Evolutionary conservation across 2,113 vertebrate species (phyloP).

Genomic region (Paralichthys olivaceus): DNA sequence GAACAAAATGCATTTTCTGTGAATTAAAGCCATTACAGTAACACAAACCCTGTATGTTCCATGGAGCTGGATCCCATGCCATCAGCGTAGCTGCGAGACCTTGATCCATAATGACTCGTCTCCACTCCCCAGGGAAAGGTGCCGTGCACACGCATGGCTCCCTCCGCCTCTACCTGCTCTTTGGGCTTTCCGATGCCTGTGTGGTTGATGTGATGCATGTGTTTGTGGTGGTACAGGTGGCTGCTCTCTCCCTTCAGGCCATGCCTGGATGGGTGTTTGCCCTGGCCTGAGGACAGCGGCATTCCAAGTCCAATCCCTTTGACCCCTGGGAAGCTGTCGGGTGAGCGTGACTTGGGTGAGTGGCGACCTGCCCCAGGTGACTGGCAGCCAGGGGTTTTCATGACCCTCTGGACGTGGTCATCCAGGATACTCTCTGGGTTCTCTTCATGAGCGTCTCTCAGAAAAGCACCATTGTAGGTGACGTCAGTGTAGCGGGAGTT

Average conservation of each 20-base stretch:
- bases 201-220: constrained; percentile 89
- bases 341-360: constrained; percentile 90
- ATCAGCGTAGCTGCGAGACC: constrained; percentile 87
- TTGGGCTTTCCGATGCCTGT: constrained; percentile 81
- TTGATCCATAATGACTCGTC: constrained; percentile 83
- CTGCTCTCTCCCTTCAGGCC: constrained; percentile 83
- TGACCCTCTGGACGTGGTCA: constrained; percentile 95
- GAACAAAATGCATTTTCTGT: background rate
- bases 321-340: constrained; percentile 80
- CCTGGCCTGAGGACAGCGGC: constrained; percentile 75
- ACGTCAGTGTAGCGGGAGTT: constrained; percentile 86
- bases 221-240: constrained; percentile 89
- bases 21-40: background rate
- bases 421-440: constrained; percentile 97
- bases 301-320: constrained; percentile 78
- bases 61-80: constrained; percentile 70
- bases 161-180: constrained; percentile 87
- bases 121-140: constrained; percentile 86
- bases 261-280: constrained; percentile 85
- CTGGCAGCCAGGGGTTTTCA: constrained; percentile 95
- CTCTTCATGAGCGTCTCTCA: constrained; percentile 92
- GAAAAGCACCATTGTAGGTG: constrained; percentile 79
- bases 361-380: constrained; percentile 91
- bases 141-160: constrained; percentile 79
- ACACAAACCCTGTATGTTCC: constrained; percentile 84